A percentile compares a stretch with the other conserved stretches of the same genome.
Evolutionary conservation across 2,113 vertebrate genomes (phyloP).

Genomic region (Podarcis raffonei): DNA sequence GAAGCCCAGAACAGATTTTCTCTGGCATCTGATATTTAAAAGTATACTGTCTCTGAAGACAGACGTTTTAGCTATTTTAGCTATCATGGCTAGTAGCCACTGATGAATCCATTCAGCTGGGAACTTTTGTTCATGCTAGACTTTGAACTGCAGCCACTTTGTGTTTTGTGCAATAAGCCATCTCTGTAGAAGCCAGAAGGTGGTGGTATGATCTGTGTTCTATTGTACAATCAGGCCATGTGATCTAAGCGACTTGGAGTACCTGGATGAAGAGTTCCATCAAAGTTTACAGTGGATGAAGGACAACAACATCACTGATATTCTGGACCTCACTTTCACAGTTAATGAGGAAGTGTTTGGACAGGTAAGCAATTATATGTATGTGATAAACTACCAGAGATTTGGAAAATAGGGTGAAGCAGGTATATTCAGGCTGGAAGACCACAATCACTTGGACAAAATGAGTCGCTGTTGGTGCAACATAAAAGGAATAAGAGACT

Average conservation of each 20-base stretch:
- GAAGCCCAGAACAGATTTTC: background rate
- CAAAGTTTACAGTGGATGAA: slow-evolving; percentile 99
- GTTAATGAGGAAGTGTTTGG: slow-evolving; percentile 99
- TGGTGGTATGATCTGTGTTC: slow-evolving; percentile 35
- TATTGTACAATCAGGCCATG: slow-evolving; percentile 77
- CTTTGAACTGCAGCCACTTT: background rate
- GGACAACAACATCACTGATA: slow-evolving; percentile 97
- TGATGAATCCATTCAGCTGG: background rate
- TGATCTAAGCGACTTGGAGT: slow-evolving; percentile 96
- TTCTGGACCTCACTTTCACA: slow-evolving; percentile 96
- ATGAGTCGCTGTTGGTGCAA: background rate
- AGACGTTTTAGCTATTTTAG: background rate
- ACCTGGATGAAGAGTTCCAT: slow-evolving; percentile 98
- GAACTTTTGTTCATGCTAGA: background rate
- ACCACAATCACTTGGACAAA: background rate
- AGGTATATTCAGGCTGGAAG: slow-evolving; percentile 26
- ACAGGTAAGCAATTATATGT: slow-evolving; percentile 82
- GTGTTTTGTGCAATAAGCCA: background rate
- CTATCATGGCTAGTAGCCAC: background rate
- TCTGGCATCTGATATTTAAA: background rate
- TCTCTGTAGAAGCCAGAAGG: background rate
- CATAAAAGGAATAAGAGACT: background rate
- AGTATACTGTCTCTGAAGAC: background rate
- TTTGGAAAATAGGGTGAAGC: slow-evolving; percentile 41
- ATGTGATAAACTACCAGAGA: slow-evolving; percentile 9